A percentile compares a stretch with the other conserved stretches of the same genome.
phyloP scores from a whole-genome alignment of 2,888 invertebrate genomes.

The Balanococcus diminutus region DNA sequence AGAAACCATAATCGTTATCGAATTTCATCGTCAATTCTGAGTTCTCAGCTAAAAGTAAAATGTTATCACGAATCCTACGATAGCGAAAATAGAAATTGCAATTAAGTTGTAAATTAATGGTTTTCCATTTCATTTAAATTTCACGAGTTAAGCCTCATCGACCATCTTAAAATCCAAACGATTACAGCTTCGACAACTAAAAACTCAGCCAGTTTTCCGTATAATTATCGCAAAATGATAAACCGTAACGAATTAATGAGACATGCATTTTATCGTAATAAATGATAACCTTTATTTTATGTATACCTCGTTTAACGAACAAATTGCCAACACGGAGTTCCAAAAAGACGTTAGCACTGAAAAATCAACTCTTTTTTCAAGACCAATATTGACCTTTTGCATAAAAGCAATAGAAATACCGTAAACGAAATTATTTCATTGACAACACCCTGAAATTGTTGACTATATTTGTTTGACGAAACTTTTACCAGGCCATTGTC shows the following conservation, averaged over 20 bases:
- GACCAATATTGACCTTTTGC: neutral
- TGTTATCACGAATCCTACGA: neutral
- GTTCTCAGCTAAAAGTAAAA: too few relatives aligned
- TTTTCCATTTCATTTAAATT: neutral
- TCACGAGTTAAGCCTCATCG: neutral
- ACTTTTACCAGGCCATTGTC: too few relatives aligned
- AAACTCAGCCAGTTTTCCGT: neutral
- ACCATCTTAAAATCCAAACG: neutral
- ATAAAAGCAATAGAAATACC: too few relatives aligned
- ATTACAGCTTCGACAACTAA: neutral
- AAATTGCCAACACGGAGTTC: neutral
- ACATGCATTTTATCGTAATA: neutral
- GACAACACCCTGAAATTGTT: too few relatives aligned
- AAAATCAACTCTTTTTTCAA: neutral
- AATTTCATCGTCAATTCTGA: neutral
- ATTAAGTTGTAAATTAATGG: neutral
- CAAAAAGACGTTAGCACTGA: neutral
- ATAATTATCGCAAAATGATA: constrained; percentile 13
- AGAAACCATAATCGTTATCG: neutral
- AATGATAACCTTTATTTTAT: constrained; percentile 20
- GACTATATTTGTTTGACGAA: too few relatives aligned
- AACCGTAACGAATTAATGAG: constrained; percentile 37
- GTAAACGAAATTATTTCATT: too few relatives aligned
- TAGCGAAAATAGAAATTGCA: neutral
- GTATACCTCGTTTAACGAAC: neutral